Conservation (phyloP, 2,113 vertebrate genomes). For the Glaucidium brasilianum region DNA sequence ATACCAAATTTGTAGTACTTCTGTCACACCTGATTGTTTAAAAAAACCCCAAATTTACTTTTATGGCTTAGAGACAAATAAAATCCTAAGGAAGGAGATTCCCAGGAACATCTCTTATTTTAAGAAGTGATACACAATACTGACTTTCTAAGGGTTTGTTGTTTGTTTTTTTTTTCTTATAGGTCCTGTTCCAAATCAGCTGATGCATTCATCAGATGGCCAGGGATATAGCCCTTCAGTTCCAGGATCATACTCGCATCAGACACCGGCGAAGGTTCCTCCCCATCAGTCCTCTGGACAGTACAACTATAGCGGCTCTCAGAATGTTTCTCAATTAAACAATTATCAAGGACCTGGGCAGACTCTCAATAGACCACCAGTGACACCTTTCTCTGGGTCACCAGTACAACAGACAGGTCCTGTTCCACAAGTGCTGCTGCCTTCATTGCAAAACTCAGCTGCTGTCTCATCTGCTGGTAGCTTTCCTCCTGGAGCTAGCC, state of each 20-base stretch:
- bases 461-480: constrained; percentile 72
- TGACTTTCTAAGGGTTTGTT: neutral
- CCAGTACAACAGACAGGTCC: constrained; percentile 57
- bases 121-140: neutral
- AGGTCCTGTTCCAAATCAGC: constrained; percentile 89
- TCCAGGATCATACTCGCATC: constrained; percentile 75
- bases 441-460: constrained; percentile 71
- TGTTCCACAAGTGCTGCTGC: constrained; percentile 59
- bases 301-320: constrained; percentile 77
- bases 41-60: neutral
- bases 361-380: constrained; percentile 72
- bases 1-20: neutral
- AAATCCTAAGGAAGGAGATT: neutral
- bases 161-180: neutral
- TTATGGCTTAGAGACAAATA: neutral
- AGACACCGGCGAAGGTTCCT: constrained; percentile 77
- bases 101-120: neutral
- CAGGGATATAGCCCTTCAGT: constrained; percentile 74
- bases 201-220: constrained; percentile 74
- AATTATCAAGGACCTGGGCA: constrained; percentile 78
- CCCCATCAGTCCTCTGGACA: constrained; percentile 73
- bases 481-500: constrained; percentile 74
- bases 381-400: constrained; percentile 62
- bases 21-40: neutral
- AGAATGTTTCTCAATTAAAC: constrained; percentile 70